Base-by-base conservation (phyloP, 2,113 vertebrate species). In the Pseudopodoces humilis region DNA sequence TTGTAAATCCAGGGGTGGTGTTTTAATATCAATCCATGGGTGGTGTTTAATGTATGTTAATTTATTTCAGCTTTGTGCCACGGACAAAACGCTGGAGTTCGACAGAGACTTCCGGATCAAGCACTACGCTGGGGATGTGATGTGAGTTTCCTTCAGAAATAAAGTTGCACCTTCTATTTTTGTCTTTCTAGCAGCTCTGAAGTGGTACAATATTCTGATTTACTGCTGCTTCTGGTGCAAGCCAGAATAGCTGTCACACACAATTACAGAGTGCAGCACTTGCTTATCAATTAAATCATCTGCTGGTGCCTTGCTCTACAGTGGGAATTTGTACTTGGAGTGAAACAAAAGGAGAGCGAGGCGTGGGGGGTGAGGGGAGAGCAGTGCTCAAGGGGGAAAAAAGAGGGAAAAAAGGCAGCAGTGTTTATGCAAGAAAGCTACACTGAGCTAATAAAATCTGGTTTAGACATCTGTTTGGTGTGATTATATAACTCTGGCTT, bases 31-130 rank as follows among this genome's bases (percentile, higher is more conserved):
- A 35, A 0, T 15, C 46, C 59, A 47, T 9, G 52, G 46, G 39
- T 67, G 21, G 18, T 22, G 8, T 52, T 85, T 72, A 89, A 94
- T 44, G 6, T 13, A 1, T 82, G 52, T 94, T 70, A 18, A 50
- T 92, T 91, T 85, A 10, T 97, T 96, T 71, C 94, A 99, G 99
- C 98, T 99, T 71, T 98, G 98, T 56, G 98, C 99, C 1, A 98
- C 98, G 1, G 99, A 99, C 97, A 99, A 99, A 97, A 98, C 96
- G 53, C 94, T 99, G 97, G 99, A 99, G 95, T 99, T 99, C 50
- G 99, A 99, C 96, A 95, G 99, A 97, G 99, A 99, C 96, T 99
- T 99, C 96, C 98, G 99, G 22, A 98, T 99, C 94, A 98, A 98
- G 37, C 99, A 99, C 97, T 99, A 99, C 3, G 99, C 99, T 1